Evolutionary conservation across 2,888 invertebrate genomes (phyloP), one percentile per base, ranked within the genome.

Genomic region (Chromoteleia sp.): DNA sequence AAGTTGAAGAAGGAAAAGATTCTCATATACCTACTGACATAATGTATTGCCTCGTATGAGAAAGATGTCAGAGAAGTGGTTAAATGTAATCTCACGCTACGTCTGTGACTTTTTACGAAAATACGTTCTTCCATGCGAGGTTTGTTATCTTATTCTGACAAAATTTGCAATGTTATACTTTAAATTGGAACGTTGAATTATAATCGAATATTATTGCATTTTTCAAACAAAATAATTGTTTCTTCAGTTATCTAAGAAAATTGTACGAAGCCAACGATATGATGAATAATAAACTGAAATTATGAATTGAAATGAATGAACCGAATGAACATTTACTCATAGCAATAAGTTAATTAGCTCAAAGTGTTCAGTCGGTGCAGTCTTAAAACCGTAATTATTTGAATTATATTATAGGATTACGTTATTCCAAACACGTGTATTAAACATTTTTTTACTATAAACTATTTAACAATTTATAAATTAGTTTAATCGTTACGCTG

Each of bases 1-100:
- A 59, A 59, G 14, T 52, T 25, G 29, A 15, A n/a, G 29, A 29
- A 50, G 29, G 50, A 52, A 50, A 50, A 41, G 48, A 59, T 50
- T 54, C 52, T 73, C 45, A 73, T 63, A 52, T 43, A 30, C 41
- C 39, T 14, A 43, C 71, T 61, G 54, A 63, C 63, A 54, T 63
- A 54, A 63, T 63, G 73, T 63, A 63, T 63, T 63, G 14, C 61
- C 41, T 54, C 54, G 33, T 74, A 56, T 56, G 45, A 65, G 56
- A 65, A 45, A 74, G 39, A 56, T 39, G 36, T 33, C 39, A 14
- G 52, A 30, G 52, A 54, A 63, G 74, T 52, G 48, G 74, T 65
- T 74, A 25, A 73, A 61, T 19, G 73, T 61, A 61, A 63, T 73
- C 61, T 73, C 61, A 63, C 73, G 61, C 33, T 63, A 54, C 63